These are phyloP conservation scores for Pipistrellus nathusii DNA, from an alignment of 2,797 vertebrate species.

Conservation along the genomic window DNA sequence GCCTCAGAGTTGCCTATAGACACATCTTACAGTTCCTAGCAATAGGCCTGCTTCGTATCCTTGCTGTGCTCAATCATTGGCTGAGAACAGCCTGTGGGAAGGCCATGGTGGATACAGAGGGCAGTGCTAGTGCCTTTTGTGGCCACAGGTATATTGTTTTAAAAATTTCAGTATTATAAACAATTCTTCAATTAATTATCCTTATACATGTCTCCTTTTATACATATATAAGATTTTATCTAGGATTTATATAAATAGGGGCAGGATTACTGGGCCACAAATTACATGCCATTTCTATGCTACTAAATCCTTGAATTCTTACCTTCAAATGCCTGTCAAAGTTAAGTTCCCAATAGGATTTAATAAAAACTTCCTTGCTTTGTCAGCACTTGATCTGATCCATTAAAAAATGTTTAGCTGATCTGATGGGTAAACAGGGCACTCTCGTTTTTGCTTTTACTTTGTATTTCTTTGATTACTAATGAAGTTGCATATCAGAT, in stretches of 20 bases:
- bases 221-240: neutral
- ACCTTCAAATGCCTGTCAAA: neutral
- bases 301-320: neutral
- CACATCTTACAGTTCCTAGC: too few species aligned
- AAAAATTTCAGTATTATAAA: neutral
- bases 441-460: constrained; percentile 33
- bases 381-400: neutral
- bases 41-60: neutral
- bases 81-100: neutral
- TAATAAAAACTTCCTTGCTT: neutral
- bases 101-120: neutral
- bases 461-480: neutral
- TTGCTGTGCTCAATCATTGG: neutral
- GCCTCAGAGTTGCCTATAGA: neutral
- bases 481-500: neutral
- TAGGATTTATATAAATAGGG: neutral
- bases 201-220: neutral
- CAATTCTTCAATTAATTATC: neutral
- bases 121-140: neutral
- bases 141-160: neutral
- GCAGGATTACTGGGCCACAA: neutral
- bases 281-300: neutral
- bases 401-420: constrained; percentile 12
- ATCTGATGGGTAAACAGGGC: neutral
- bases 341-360: neutral